Evolutionary conservation across 2,113 vertebrate genomes (phyloP).

Genomic region (Odontesthes bonariensis): DNA sequence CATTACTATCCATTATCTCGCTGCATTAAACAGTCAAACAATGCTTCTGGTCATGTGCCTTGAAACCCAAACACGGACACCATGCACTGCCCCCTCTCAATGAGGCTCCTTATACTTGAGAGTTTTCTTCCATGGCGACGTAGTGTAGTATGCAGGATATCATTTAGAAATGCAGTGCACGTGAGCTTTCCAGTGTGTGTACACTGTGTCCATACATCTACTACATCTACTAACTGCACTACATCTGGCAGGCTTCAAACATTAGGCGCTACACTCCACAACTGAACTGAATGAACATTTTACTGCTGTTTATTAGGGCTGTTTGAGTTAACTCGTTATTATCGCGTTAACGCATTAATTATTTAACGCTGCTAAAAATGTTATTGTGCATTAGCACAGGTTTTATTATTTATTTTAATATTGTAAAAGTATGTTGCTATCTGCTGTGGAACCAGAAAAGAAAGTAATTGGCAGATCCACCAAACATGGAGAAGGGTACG

Average conservation of each 20-base stretch:
- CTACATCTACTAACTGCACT: too few relatives aligned
- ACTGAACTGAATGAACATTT: conserved; percentile 8
- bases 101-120: conserved; percentile 16
- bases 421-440: too few relatives aligned
- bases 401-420: too few relatives aligned
- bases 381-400: too few relatives aligned
- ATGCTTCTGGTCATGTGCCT: conserved; percentile 38
- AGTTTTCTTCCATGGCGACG: conserved; percentile 20
- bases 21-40: conserved; percentile 74
- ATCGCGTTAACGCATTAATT: too few relatives aligned
- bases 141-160: too few relatives aligned
- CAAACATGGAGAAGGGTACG: too few relatives aligned
- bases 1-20: conserved; percentile 68
- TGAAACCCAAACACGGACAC: conserved; percentile 57
- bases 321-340: too few relatives aligned
- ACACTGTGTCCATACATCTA: neutral
- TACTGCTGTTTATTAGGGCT: too few relatives aligned
- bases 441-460: too few relatives aligned
- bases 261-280: neutral
- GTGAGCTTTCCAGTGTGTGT: conserved; percentile 16
- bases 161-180: neutral
- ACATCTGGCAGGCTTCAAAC: conserved; percentile 17
- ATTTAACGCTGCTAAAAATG: too few relatives aligned
- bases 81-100: conserved; percentile 4
- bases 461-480: too few relatives aligned